Base-by-base conservation (phyloP, 2,797 vertebrate species). In the Hippocampus kuda region DNA sequence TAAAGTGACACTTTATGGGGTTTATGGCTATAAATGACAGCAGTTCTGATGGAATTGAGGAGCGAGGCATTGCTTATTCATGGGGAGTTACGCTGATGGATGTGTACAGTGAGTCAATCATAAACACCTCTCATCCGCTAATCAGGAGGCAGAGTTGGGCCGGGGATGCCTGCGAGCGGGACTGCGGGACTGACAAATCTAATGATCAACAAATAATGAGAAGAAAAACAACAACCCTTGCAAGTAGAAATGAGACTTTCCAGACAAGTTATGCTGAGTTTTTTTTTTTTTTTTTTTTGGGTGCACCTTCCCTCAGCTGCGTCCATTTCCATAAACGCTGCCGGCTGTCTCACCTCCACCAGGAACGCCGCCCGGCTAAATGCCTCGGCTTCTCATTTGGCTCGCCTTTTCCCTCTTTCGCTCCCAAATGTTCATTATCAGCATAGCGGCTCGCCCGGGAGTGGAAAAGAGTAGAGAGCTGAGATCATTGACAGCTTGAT, bases 401-500 rank as follows among this genome's bases (percentile, higher is more conserved):
- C 82, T 75, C 78, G 60, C 67, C 72, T 69, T 38, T 76, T 79
- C 69, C 77, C 24, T 46, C 41, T 10, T 22, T 38, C 34, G 10
- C 66, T 49, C 72, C 85, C 88, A 84, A 91, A 92, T 88, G 87
- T 89, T 90, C 88, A 27, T 61, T 34, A 92, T 92, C 92, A 92
- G 85, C 88, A 91, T 91, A 88, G 87, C 49, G 85, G 87, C 83
- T 88, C 80, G 85, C 89, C 86, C 71, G 79, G 84, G 77, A 82
- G 84, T 78, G 76, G 83, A 84, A 83, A 83, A 77, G 88, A 91
- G 88, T 89, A 85, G 88, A 86, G 83, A 89, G 86, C 87, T 89
- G 92, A 92, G 90, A 89, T 92, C 91, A 92, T 92, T 93, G 91
- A 92, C 92, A 93, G 89, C 91, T 92, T 91, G 90, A 93, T 90